phyloP scores from a whole-genome alignment of 2,797 vertebrate genomes.

The Benthosema pterotum region DNA sequence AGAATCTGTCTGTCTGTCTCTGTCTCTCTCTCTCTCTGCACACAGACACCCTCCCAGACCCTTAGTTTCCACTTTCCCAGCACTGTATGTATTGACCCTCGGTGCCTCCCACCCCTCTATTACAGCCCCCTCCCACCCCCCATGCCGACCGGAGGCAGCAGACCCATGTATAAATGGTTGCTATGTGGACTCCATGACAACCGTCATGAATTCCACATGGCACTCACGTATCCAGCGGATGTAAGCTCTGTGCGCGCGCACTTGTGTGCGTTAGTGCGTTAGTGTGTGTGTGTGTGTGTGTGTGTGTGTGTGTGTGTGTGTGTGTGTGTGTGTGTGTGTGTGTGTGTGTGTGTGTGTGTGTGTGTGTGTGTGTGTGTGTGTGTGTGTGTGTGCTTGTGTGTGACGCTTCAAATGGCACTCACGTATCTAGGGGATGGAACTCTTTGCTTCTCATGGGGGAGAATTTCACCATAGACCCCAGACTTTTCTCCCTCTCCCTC shows the following conservation, averaged over 20 bases:
- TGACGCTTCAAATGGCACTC: slow-evolving; percentile 70
- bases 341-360: slow-evolving; percentile 11
- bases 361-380: slow-evolving; percentile 4
- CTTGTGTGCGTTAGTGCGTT: neutral
- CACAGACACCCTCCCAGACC: neutral
- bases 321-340: slow-evolving; percentile 29
- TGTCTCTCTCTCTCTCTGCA: neutral
- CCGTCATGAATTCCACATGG: slow-evolving; percentile 80
- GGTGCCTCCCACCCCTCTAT: neutral
- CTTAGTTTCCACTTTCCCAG: neutral
- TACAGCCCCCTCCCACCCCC: slow-evolving; percentile 8
- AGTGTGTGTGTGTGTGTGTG: slow-evolving; percentile 8
- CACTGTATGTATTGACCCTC: neutral
- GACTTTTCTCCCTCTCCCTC: slow-evolving; percentile 30
- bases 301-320: slow-evolving; percentile 8
- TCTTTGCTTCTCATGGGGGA: slow-evolving; percentile 29
- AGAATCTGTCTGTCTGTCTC: neutral
- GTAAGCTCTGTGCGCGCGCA: slow-evolving; percentile 51
- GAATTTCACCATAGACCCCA: slow-evolving; percentile 53
- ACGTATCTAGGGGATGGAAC: slow-evolving; percentile 66
- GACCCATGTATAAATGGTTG: slow-evolving; percentile 73
- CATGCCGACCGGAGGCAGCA: slow-evolving; percentile 76
- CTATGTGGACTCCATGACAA: slow-evolving; percentile 83
- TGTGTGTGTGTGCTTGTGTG: slow-evolving; percentile 43
- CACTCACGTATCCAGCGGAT: slow-evolving; percentile 79